phyloP scores from a whole-genome alignment of 92 coral and sea anemone genomes.

The Metridium senile region DNA sequence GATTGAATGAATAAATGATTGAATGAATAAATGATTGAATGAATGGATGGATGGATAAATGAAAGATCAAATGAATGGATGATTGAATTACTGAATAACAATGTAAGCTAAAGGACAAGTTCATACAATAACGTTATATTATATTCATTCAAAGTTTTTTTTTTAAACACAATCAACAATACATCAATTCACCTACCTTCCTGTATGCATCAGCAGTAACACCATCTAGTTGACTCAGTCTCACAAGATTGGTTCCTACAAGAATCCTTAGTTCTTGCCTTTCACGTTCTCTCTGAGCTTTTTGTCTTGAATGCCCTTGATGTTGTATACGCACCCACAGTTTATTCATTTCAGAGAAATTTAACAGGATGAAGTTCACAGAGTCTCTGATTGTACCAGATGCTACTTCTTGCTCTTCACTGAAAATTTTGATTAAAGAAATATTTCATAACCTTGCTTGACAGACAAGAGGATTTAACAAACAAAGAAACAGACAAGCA shows the following conservation, averaged over 20 bases:
- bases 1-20: too few relatives aligned
- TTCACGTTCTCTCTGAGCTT: slow-evolving; percentile 88
- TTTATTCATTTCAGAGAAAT: slow-evolving; percentile 98
- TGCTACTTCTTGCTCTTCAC: slow-evolving; percentile 53
- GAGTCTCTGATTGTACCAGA: slow-evolving; percentile 94
- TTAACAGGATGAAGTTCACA: slow-evolving; percentile 81
- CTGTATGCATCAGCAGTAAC: slow-evolving; percentile 77
- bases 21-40: too few relatives aligned
- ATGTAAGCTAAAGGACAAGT: not conserved
- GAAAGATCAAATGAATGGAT: too few relatives aligned
- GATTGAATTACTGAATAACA: not conserved
- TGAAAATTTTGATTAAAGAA: slow-evolving; percentile 28
- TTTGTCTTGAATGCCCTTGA: slow-evolving; percentile 93
- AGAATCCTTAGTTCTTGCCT: slow-evolving; percentile 94
- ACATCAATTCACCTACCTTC: slow-evolving; percentile 44
- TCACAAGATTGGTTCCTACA: slow-evolving; percentile 95
- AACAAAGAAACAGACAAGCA: too few relatives aligned
- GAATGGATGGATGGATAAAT: too few relatives aligned
- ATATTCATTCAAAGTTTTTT: too few relatives aligned
- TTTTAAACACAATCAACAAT: not conserved
- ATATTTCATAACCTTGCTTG: too few relatives aligned
- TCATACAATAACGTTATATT: too few relatives aligned
- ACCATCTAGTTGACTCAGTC: slow-evolving; percentile 96
- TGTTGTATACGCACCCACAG: slow-evolving; percentile 98
- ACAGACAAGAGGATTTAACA: too few relatives aligned